Evolutionary conservation across 2,113 vertebrate genomes (phyloP), one percentile per base, ranked within the genome.

Genomic region (Mionectes macconnelli): DNA sequence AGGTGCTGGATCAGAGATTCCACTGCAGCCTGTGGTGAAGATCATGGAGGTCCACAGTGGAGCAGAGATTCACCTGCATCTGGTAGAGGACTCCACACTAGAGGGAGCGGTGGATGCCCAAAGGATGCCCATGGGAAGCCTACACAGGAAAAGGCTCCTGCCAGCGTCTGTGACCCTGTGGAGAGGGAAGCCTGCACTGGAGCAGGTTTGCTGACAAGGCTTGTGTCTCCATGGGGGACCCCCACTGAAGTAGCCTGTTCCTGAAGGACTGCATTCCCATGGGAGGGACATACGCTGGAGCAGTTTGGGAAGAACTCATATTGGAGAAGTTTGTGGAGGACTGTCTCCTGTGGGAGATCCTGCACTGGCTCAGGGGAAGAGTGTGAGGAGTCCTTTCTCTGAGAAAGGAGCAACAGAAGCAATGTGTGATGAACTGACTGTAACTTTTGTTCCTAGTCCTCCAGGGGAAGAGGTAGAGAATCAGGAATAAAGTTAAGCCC

Each of bases 11-110:
- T 44, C 24, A 49, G 42, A 49, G 50, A 30, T 66, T 42, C 6
- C 30, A 42, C 30, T 50, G 25, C 44, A 57, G 42, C 52, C 30
- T 2, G 6, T 28, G 30, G 28, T 45, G n/a, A 37, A 74, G 56
- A 57, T 21, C 33, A n/a, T 57, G n/a, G n/a, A 66, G 42, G 15
- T 75, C 70, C 24, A 10, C 18, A 40, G 28, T 15, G 9, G 9
- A 49, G 50, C 30, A 40, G 30, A 75, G 28, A 64, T 74, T 23
- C 23, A 40, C 14, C 3, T 56, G 59, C 28, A 40, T 50, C 23
- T 50, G 8, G 5, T 47, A 12, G 23, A n/a, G 23, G 50, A n/a
- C 42, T 37, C 42, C 24, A 40, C 2, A 1, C 24, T 0, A 0
- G n/a, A 17, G 24, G 45, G 45, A 47, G 45, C 10, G 16, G 24